Base-by-base conservation (phyloP, 2,888 invertebrate species). In the Brenthis hecate region DNA sequence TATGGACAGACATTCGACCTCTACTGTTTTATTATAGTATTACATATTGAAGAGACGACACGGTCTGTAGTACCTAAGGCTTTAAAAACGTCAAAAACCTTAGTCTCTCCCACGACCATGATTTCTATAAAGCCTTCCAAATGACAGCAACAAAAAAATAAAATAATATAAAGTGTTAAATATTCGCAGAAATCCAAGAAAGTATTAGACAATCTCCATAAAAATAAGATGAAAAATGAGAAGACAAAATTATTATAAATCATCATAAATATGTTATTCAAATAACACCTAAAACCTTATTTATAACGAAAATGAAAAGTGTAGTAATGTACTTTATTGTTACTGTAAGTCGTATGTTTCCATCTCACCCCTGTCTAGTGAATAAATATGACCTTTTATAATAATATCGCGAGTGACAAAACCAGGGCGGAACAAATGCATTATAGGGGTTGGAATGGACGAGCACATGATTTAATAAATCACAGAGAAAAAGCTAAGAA, bases 371-470 rank as follows among this genome's bases (percentile, higher is more conserved):
- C 65, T 65, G 70, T 66, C 70, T 67, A 71, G 72, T 74, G 73
- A 77, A 79, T 78, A 78, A 78, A 80, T 82, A 76, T 78, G 73
- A 78, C 80, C 78, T 78, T 80, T 80, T 80, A 77, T 82, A 77
- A 76, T 74, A 81, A 78, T 75, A 77, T 77, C 75, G 78, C 78
- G 79, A 78, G 78, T 80, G 81, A 80, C 81, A 78, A 81, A 81
- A 78, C 77, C 81, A 80, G 79, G 78, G 78, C 77, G 79, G 79
- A 77, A 80, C 78, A 79, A 73, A 73, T 68, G 76, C 78, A 78
- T 80, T 81, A 78, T 77, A 76, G 77, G 75, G 72, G 75, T 73
- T 73, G 75, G 77, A 75, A 77, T 69, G 68, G 71, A 63, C 68
- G 57, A 48, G 58, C 47, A 16, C 56, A 50, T 61, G 65, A 61